Base-by-base conservation (phyloP, 1,140 invertebrate species). In the Drosophila simulans region DNA sequence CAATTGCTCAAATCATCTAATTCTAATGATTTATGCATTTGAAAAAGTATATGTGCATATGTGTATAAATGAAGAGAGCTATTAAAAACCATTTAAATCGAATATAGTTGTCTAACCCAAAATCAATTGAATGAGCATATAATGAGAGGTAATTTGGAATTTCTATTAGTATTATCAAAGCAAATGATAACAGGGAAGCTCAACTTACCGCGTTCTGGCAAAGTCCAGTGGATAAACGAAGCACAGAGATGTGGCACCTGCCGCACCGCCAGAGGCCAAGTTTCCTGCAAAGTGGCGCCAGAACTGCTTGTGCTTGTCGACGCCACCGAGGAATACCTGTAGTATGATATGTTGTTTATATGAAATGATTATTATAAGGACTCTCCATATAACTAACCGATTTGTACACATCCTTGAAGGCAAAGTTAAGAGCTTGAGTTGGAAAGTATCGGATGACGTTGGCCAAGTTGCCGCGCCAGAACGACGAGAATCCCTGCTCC, bases 181-280 rank as follows among this genome's bases (percentile, higher is more conserved):
- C 27, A 27, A 27, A 27, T 27, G 27, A 27, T 27, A 27, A 8
- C 5, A 31, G 2, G 8, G 11, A 12, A 12, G 25, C 40, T 3
- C 0, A 8, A 65, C 79, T 85, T 55, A 91, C 89, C 89, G 89
- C 37, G 98, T 99, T 94, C 98, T 94, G 59, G 97, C 97, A 94
- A 98, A 98, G 93, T 99, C 98, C 25, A 99, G 93, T 10, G 98
- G 98, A 93, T 99, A 99, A 40, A 99, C 98, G 93, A 99, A 98
- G 92, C 96, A 96, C 13, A 99, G 94, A 0, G 98, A 98, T 25
- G 97, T 96, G 49, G 97, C 98, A 77, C 98, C 98, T 82, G 98
- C 97, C 72, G 97, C 96, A 91, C 97, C 98, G 92, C 98, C 98
- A 60, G 97, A 97, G n/a, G 97, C 96, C 76, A 99, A 94, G 93